A percentile compares a stretch with the other conserved stretches of the same genome.
phyloP scores from a whole-genome alignment of 2,113 vertebrate genomes.

The Halichoeres trimaculatus region DNA sequence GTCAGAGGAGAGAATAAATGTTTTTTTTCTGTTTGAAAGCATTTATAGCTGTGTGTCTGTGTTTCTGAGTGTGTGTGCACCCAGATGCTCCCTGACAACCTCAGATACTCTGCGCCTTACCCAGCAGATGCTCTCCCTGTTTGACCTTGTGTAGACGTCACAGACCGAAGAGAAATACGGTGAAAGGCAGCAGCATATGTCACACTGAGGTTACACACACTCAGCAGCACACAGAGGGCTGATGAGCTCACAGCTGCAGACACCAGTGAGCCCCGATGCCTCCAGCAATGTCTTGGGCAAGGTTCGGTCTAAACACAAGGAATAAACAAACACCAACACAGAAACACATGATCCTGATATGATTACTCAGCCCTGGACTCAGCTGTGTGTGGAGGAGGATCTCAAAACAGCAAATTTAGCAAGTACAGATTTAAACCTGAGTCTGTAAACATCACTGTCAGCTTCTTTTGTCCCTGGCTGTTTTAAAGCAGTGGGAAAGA shows the following conservation, averaged over 20 bases:
- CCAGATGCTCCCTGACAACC: slow-evolving; percentile 60
- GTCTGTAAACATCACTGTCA: slow-evolving; percentile 14
- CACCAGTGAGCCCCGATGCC: slow-evolving; percentile 54
- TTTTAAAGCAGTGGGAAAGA: slow-evolving; percentile 11
- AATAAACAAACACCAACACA: slow-evolving; percentile 62
- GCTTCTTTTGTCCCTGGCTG: slow-evolving; percentile 15
- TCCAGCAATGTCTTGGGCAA: slow-evolving; percentile 41
- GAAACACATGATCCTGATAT: slow-evolving; percentile 45
- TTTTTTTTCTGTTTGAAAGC: slow-evolving; percentile 28
- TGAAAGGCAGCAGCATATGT: slow-evolving; percentile 46
- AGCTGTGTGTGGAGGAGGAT: slow-evolving; percentile 36
- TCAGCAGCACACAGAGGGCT: slow-evolving; percentile 35
- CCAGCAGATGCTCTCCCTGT: slow-evolving; percentile 67
- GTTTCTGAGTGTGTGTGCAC: slow-evolving; percentile 8
- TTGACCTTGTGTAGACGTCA: slow-evolving; percentile 70
- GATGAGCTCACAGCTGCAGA: slow-evolving; percentile 72
- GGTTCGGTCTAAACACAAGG: slow-evolving; percentile 50
- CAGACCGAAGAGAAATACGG: slow-evolving; percentile 50
- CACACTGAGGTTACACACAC: slow-evolving; percentile 46
- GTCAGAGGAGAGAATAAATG: slow-evolving; percentile 26
- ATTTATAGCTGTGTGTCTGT: slow-evolving; percentile 23
- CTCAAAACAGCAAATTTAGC: slow-evolving; percentile 26
- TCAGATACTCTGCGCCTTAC: slow-evolving; percentile 50
- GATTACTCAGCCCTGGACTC: slow-evolving; percentile 31
- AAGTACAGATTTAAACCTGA: slow-evolving; percentile 1